These are phyloP conservation scores for Stomatorhinus walkeri DNA, from an alignment of 2,797 vertebrate species.

Conservation along the genomic window DNA sequence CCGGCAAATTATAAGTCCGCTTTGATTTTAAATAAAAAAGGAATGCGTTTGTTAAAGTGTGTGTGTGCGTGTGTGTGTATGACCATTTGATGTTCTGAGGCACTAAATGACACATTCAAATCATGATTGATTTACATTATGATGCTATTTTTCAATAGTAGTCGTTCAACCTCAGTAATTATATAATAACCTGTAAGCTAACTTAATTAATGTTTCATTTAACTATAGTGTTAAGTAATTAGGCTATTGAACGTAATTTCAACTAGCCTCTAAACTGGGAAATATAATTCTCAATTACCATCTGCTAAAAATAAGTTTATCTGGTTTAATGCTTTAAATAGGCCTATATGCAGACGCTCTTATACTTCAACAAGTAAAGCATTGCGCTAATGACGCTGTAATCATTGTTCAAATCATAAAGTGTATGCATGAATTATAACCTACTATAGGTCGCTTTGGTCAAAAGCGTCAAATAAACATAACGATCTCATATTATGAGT, in stretches of 20 bases:
- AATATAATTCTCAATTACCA: neutral
- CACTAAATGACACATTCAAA: neutral
- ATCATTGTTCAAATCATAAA: neutral
- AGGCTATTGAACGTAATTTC: neutral
- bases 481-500: neutral
- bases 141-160: neutral
- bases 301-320: neutral
- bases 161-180: neutral
- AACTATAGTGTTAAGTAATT: neutral
- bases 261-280: neutral
- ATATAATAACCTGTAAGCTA: neutral
- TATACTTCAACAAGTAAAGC: neutral
- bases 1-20: neutral
- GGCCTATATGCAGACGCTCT: neutral
- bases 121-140: neutral
- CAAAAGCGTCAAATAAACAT: neutral
- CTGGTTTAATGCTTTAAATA: neutral
- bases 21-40: neutral
- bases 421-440: neutral
- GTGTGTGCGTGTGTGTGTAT: neutral
- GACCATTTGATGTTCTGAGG: neutral
- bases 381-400: neutral
- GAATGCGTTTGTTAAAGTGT: neutral
- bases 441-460: neutral
- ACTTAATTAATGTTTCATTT: neutral